Evolutionary conservation across 2,888 invertebrate species (phyloP), one percentile per base, ranked within the genome.

Genomic region (Philopedon plagiatum): DNA sequence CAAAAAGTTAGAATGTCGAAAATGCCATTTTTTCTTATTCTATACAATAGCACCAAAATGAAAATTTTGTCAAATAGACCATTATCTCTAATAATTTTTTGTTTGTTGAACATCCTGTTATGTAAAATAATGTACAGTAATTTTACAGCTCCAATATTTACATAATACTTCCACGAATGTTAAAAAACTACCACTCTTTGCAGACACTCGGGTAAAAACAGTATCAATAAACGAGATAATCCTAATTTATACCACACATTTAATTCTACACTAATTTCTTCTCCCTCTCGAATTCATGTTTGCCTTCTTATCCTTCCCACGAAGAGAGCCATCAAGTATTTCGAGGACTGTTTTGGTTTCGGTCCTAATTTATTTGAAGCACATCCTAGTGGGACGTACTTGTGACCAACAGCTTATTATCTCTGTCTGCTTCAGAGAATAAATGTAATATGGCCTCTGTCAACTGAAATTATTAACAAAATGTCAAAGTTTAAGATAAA

Each of bases 321-420:
- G 46, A 23, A 46, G 46, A n/a, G 23, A 9, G 46, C 15, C 46
- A 46, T 23, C 46, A 46, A 46, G 46, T 21, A 46, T 46, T 46
- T 46, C 46, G n/a, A 46, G 23, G 23, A 46, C 46, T 46, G 46
- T 46, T 46, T 46, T 46, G 46, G 46, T 46, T 46, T 21, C 46
- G 46, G 46, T 21, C 21, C 21, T 46, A 46, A 46, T 46, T 46
- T 46, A 46, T 46, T 19, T 46, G 21, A n/a, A 46, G 21, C 46
- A 46, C n/a, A n/a, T 46, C 46, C 21, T 23, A 4, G 4, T 23
- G 46, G 46, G 46, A 46, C 46, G n/a, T 46, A 46, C 46, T 46
- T 46, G 46, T 46, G 46, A 46, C 46, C 46, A 46, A 2, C 46
- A 46, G 21, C 46, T 46, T 46, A 46, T 46, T 46, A 46, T 46